A percentile compares a stretch with the other conserved stretches of the same genome.
These are phyloP conservation scores for Pseudomugil tenellus DNA, from an alignment of 2,797 vertebrate species.

Conservation along the genomic window DNA sequence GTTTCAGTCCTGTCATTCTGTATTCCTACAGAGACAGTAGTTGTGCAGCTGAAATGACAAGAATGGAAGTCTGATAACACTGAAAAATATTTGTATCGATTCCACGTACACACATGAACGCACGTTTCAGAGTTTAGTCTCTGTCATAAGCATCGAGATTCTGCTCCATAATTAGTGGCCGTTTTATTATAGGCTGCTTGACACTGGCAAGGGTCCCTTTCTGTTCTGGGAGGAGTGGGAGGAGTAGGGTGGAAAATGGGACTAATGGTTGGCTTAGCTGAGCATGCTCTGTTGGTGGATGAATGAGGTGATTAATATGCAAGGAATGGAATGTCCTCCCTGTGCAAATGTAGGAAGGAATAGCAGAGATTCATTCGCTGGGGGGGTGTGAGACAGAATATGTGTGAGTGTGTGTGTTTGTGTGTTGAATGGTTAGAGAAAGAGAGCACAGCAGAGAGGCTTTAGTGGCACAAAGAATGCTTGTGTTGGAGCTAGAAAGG, in stretches of 20 bases:
- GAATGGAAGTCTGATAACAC: constrained; percentile 22
- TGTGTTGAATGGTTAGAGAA: constrained; percentile 37
- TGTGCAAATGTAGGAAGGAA: constrained; percentile 52
- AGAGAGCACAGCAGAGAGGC: constrained; percentile 43
- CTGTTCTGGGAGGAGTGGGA: constrained; percentile 48
- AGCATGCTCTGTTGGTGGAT: constrained; percentile 52
- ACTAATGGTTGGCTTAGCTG: constrained; percentile 69
- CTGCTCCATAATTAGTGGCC: constrained; percentile 62
- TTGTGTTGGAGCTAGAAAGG: constrained; percentile 58
- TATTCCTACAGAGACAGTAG: neutral
- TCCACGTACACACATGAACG: neutral
- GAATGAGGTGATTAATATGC: constrained; percentile 77
- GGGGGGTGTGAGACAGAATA: constrained; percentile 18
- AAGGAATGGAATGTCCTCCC: constrained; percentile 75
- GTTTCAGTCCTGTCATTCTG: constrained; percentile 8
- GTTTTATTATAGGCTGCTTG: constrained; percentile 62
- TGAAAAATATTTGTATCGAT: constrained; percentile 32
- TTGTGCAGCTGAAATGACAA: constrained; percentile 1
- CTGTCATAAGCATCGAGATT: constrained; percentile 16
- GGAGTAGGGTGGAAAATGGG: constrained; percentile 57
- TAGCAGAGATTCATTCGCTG: constrained; percentile 52
- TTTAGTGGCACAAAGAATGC: constrained; percentile 67
- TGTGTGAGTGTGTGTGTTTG: constrained; percentile 19
- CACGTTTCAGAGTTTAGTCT: constrained; percentile 32
- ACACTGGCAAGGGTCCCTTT: constrained; percentile 47